Conservation (phyloP, 2,888 invertebrate species). For the Cosmia trapezina region DNA sequence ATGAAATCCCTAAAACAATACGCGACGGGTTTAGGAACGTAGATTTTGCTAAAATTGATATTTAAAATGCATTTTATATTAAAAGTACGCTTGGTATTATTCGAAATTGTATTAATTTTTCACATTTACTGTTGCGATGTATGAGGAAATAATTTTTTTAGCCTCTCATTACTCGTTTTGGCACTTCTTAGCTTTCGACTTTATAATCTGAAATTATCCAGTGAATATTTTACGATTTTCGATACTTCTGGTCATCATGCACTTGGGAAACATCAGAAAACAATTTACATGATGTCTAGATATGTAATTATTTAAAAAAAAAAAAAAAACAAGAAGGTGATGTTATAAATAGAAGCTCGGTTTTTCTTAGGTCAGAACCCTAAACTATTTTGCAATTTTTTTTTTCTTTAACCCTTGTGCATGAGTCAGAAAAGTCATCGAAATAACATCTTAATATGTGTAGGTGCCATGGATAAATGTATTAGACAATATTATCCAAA, state of each 20-base stretch:
- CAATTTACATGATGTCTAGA: neutral
- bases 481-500: constrained; percentile 13
- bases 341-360: no score
- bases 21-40: constrained; percentile 64
- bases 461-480: constrained; percentile 6
- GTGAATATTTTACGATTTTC: constrained; percentile 32
- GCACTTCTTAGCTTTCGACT: constrained; percentile 43
- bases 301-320: no score
- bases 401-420: neutral
- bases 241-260: constrained; percentile 29
- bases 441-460: constrained; percentile 9
- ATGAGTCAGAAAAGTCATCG: neutral
- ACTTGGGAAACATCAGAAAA: constrained; percentile 3
- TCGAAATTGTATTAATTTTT: constrained; percentile 47
- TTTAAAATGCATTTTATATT: constrained; percentile 68
- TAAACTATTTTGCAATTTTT: no score
- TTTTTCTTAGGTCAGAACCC: no score
- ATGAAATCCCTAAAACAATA: constrained; percentile 44
- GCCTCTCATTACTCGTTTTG: constrained; percentile 37
- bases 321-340: neutral
- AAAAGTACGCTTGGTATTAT: constrained; percentile 62
- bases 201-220: constrained; percentile 21
- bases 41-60: constrained; percentile 72
- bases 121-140: constrained; percentile 42
- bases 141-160: constrained; percentile 24